Conservation (phyloP, 1,140 invertebrate species). For the Cotesia glomerata region DNA sequence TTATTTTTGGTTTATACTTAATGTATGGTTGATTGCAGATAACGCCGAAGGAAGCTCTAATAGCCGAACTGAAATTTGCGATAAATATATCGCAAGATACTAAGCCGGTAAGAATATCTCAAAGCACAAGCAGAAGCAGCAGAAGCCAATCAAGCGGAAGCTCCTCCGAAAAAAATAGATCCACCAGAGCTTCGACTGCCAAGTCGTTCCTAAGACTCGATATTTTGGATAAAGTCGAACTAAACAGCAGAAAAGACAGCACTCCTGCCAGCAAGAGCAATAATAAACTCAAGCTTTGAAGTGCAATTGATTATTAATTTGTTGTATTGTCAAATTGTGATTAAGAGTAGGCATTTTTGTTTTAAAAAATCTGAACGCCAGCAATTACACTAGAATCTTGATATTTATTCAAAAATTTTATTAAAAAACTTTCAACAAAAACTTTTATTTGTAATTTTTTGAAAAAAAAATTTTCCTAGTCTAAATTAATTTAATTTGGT, state of each 20-base stretch:
- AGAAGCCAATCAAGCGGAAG: not conserved
- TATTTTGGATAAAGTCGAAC: conserved; percentile 52
- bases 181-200: conserved; percentile 43
- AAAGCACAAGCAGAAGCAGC: conserved; percentile 40
- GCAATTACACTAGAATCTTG: no score
- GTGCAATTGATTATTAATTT: no score
- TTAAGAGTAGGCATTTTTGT: not conserved
- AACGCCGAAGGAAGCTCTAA: conserved; percentile 67
- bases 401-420: no score
- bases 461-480: no score
- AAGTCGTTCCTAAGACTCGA: conserved; percentile 52
- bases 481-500: no score
- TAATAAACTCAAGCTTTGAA: conserved; percentile 19
- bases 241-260: conserved; percentile 39
- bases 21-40: conserved; percentile 59
- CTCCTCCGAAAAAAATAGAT: conserved; percentile 24
- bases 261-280: conserved; percentile 42
- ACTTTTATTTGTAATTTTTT: no score
- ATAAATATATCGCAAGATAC: conserved; percentile 69
- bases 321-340: conserved; percentile 29
- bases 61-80: conserved; percentile 69
- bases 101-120: conserved; percentile 65
- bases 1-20: not conserved
- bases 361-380: not conserved
- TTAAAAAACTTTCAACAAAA: no score